Evolutionary conservation across 2,113 vertebrate genomes (phyloP).

Genomic region (Tinamus guttatus): DNA sequence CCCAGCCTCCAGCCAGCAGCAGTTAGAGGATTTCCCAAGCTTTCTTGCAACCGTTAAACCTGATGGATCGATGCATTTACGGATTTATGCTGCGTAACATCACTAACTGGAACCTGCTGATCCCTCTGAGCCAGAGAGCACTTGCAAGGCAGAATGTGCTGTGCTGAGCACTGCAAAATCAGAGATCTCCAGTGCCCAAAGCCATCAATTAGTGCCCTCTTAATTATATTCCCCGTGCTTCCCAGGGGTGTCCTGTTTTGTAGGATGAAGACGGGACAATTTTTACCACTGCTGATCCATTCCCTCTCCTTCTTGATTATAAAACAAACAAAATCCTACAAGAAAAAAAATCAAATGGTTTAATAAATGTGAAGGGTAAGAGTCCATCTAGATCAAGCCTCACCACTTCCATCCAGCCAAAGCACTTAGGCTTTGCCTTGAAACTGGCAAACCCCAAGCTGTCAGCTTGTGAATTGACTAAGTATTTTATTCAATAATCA

Average conservation of each 20-base stretch:
- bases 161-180: background rate
- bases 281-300: background rate
- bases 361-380: background rate
- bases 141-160: background rate
- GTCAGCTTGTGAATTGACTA: too few relatives aligned
- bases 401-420: background rate
- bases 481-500: background rate
- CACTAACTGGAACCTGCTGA: background rate
- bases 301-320: background rate
- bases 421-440: too few relatives aligned
- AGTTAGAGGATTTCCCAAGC: background rate
- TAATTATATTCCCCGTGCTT: background rate
- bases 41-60: fast-evolving
- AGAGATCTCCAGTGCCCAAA: fast-evolving
- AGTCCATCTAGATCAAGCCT: background rate
- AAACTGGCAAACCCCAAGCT: too few relatives aligned
- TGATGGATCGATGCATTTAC: background rate
- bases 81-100: background rate
- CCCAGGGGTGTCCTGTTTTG: background rate
- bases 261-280: background rate
- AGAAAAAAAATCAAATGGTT: background rate
- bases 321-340: background rate
- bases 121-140: background rate
- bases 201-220: background rate
- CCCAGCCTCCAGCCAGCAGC: background rate